Base-by-base conservation (phyloP, 2,113 vertebrate genomes). In the Neolamprologus cancellatus region DNA sequence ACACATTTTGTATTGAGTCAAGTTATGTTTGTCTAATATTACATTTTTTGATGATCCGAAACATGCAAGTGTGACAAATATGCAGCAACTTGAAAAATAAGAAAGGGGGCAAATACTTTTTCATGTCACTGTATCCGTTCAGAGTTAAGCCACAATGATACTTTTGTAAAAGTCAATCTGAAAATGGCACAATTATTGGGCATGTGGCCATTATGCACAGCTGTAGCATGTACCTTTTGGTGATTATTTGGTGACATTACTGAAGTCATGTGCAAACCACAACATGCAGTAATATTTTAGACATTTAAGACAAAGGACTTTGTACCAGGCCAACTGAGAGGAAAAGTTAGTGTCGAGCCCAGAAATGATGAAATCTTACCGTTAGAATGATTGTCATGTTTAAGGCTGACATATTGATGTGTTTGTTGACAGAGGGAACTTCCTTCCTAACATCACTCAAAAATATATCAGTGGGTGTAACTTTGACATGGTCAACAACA, bases 401-500 rank as follows among this genome's bases (percentile, higher is more conserved):
- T 7, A 28, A 4, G 57, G 52, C 5, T 66, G 54, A 61, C 18
- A 7, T 79, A 8, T 3, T 53, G 34, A 84, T 54, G n/a, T 76
- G 18, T 90, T 1, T 89, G 7, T 91, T 30, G 54, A 8, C 93
- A 98, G 97, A 88, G 97, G 97, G 20, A 98, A 98, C 89, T 96
- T 98, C 66, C 95, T 97, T 12, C 94, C 96, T 8, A 96, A 92
- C 85, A 96, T 98, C 76, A 97, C 95, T 0, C 12, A 69, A 1
- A 3, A 32, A 0, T 97, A 97, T 54, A 91, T 98, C 79, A 93
- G 93, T 82, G 88, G 36, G 0, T 98, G 98, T 84, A 97, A 96
- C 9, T 98, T 97, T 90, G 95, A 99, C 92, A 97, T 94, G 0
- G 90, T 95, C 71, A 94, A 83, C 23, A 93, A 97, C 80, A 97